These are phyloP conservation scores for Melanotus villosus DNA, from an alignment of 2,888 invertebrate genomes.

Conservation along the genomic window DNA sequence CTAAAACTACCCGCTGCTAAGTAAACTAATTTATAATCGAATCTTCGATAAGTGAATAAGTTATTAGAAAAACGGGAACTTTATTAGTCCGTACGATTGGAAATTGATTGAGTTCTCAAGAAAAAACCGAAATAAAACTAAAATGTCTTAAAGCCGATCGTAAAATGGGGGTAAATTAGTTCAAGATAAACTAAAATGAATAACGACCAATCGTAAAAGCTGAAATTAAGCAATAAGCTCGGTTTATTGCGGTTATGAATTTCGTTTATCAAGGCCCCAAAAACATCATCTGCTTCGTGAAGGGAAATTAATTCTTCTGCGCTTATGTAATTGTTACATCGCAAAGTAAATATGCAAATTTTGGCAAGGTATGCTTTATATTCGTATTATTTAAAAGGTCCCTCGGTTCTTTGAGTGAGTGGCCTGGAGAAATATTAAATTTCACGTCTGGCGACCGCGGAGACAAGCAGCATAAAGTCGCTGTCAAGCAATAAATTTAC, in stretches of 20 bases:
- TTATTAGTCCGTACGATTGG: background rate
- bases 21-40: background rate
- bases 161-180: conserved; percentile 14
- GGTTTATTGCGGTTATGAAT: conserved; percentile 6
- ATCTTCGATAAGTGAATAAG: background rate
- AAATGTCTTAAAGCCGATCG: background rate
- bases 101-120: background rate
- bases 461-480: no score
- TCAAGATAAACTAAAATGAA: background rate
- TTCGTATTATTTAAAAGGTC: no score
- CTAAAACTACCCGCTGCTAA: background rate
- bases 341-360: background rate
- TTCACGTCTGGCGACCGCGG: no score
- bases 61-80: background rate
- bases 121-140: background rate
- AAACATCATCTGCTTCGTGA: no score
- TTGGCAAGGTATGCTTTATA: no score
- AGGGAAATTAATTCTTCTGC: background rate
- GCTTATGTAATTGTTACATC: background rate
- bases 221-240: conserved; percentile 2
- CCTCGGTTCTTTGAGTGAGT: no score
- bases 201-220: background rate
- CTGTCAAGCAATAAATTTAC: no score
- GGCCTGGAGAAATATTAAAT: no score
- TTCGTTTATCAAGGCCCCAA: background rate